Base-by-base conservation (phyloP, 2,113 vertebrate species). In the Otolemur garnettii region DNA sequence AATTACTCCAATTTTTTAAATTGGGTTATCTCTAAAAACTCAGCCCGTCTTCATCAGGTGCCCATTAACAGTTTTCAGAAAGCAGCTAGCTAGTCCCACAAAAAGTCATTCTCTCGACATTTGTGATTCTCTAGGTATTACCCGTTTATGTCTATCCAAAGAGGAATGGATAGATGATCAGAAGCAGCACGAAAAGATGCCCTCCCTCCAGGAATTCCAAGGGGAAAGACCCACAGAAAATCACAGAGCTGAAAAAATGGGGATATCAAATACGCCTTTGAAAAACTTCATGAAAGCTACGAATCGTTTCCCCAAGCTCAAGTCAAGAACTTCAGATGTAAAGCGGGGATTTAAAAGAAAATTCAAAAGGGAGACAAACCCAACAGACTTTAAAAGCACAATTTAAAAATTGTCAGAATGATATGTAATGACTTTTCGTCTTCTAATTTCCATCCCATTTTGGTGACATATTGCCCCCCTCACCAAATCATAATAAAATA, bases 311-410 rank as follows among this genome's bases (percentile, higher is more conserved):
- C 79, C 84, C 22, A 86, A 72, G 66, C 87, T 95, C 71, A 94
- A 95, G 79, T 93, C 83, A 97, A 95, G 87, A 96, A 93, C 62
- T 89, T 91, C 94, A 94, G 86, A 94, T 94, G 66, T 87, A 95
- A 95, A 91, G 78, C 88, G 57, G 50, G 69, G 74, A 93, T 96
- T 84, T 1, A 53, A 38, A 86, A 69, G 90, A 85, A 88, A 74
- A 90, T 7, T 59, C 82, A 87, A 96, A 96, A 93, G 71, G 35
- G 80, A 97, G 89, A 95, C 26, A 96, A 97, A 96, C 80, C 22
- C 42, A 72, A 66, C 83, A 89, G 92, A 83, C 87, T 93, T 97
- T 94, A 60, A 94, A 94, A 87, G 75, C 4, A 57, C 53, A 90
- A 78, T 95, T 96, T 93, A 87, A 94, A 96, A 87, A 57, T 7